A percentile compares a stretch with the other conserved stretches of the same genome.
phyloP scores from a whole-genome alignment of 2,797 vertebrate genomes.

The Lacerta agilis region DNA sequence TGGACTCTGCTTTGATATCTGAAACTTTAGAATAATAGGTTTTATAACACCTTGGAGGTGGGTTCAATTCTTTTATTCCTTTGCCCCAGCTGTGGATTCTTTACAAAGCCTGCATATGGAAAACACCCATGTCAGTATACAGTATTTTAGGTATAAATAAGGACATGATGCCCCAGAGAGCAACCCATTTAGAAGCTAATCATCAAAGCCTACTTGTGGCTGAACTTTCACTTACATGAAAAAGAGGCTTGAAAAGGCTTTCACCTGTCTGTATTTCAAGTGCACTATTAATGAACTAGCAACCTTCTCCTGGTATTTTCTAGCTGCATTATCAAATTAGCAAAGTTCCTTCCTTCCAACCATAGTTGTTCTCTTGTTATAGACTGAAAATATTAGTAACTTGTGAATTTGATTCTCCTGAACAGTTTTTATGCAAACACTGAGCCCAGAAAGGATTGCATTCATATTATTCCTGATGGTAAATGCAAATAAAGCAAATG shows the following conservation, averaged over 20 bases:
- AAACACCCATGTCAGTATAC: conserved; percentile 26
- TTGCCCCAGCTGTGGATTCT: background rate
- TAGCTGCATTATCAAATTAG: background rate
- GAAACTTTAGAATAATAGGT: background rate
- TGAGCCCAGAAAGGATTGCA: background rate
- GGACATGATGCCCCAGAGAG: conserved; percentile 25
- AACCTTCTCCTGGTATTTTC: background rate
- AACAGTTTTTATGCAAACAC: conserved; percentile 21
- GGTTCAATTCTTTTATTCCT: conserved; percentile 1
- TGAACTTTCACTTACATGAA: conserved; percentile 53
- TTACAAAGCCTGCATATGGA: conserved; percentile 24
- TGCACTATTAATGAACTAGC: conserved; percentile 3
- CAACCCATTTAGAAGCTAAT: conserved; percentile 35
- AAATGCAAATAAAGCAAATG: conserved; percentile 4
- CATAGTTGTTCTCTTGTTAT: background rate
- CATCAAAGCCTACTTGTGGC: conserved; percentile 33
- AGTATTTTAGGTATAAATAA: conserved; percentile 44
- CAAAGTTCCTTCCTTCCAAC: background rate
- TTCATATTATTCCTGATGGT: background rate
- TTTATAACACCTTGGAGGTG: background rate
- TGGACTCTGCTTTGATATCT: background rate
- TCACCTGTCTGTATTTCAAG: background rate
- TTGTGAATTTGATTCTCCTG: background rate
- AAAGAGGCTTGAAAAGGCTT: background rate
- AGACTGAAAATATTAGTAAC: background rate